phyloP scores from a whole-genome alignment of 2,797 vertebrate genomes.

The Octomys mimax region DNA sequence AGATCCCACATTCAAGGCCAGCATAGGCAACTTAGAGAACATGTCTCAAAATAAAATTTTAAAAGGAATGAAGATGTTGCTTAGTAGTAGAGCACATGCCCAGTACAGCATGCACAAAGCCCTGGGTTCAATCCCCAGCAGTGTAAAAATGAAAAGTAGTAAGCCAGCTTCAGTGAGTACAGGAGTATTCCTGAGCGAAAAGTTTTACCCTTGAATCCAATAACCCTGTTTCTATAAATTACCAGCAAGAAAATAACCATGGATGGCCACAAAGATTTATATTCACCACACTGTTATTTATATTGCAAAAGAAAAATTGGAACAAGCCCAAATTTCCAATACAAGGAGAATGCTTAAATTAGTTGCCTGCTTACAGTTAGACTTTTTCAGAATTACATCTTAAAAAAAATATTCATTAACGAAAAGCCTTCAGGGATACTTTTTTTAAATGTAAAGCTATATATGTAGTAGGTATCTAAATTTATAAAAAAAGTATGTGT shows the following conservation, averaged over 20 bases:
- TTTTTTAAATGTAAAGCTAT: not conserved
- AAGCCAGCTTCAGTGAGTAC: not conserved
- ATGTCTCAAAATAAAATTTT: not conserved
- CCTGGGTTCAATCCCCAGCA: not conserved
- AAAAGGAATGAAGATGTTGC: not conserved
- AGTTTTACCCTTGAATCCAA: conserved; percentile 43
- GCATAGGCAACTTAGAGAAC: not conserved
- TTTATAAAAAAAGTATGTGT: conserved; percentile 15
- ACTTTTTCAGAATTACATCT: conserved; percentile 58
- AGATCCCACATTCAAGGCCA: not conserved
- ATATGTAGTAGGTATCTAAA: conserved; percentile 59
- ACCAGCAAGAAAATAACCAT: conserved; percentile 52
- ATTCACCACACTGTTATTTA: conserved; percentile 46
- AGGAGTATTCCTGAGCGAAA: not conserved
- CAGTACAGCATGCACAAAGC: not conserved
- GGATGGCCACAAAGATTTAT: conserved; percentile 37
- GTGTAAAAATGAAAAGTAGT: not conserved
- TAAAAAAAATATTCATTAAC: conserved; percentile 69
- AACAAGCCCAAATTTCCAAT: conserved; percentile 58
- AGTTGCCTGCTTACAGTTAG: not conserved
- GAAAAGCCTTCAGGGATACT: conserved; percentile 10
- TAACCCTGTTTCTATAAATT: conserved; percentile 38
- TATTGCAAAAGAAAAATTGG: conserved; percentile 13
- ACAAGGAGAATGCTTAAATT: conserved; percentile 63
- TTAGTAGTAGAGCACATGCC: not conserved